A percentile compares a stretch with the other conserved stretches of the same genome.
Evolutionary conservation across 2,113 vertebrate genomes (phyloP).

Genomic region (Pteronura brasiliensis): DNA sequence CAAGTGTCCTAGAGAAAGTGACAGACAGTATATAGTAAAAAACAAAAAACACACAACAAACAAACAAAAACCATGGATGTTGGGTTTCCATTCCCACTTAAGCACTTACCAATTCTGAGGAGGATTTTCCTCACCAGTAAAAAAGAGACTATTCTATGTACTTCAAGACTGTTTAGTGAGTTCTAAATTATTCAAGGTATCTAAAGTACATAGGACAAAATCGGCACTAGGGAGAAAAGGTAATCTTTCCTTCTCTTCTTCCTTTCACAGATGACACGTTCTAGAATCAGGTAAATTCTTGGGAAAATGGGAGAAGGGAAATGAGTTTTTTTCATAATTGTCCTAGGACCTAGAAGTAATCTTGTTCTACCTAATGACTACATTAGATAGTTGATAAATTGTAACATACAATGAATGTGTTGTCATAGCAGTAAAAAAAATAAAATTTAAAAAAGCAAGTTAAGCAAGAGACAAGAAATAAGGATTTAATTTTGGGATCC

Average conservation of each 20-base stretch:
- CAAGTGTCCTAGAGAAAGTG: not conserved
- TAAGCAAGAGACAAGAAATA: conserved; percentile 46
- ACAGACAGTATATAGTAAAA: not conserved
- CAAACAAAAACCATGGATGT: not conserved
- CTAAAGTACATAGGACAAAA: not conserved
- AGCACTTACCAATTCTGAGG: not conserved
- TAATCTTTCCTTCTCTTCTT: not conserved
- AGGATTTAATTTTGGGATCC: conserved; percentile 46
- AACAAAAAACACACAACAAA: not conserved
- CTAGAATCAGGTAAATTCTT: not conserved
- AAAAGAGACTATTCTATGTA: not conserved
- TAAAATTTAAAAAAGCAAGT: not conserved
- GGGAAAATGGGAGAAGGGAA: not conserved
- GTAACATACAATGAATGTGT: conserved; percentile 13
- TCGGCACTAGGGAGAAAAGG: not conserved
- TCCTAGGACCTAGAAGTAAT: not conserved
- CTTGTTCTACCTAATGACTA: not conserved
- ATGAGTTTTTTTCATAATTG: not conserved
- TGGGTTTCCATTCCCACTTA: not conserved
- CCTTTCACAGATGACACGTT: not conserved
- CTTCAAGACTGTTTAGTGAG: not conserved
- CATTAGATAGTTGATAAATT: conserved; percentile 29
- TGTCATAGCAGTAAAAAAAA: not conserved
- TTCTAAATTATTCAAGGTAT: not conserved
- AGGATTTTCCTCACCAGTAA: not conserved